Percentiles rank a stretch among this genome's conserved stretches.
These are phyloP conservation scores for Rissa tridactyla DNA, from an alignment of 2,113 vertebrate species.

Conservation along the genomic window DNA sequence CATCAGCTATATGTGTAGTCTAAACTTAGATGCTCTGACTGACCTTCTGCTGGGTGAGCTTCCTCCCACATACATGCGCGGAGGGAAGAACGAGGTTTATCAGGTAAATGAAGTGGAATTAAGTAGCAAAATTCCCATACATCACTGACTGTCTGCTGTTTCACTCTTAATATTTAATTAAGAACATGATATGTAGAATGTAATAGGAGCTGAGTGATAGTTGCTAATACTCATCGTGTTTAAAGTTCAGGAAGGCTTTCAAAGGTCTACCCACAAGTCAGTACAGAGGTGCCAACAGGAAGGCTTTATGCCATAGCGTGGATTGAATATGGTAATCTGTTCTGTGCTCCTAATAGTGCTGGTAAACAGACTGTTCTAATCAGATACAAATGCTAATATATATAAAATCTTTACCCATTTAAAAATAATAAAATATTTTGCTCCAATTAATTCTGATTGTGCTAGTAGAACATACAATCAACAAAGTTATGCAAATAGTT, in stretches of 20 bases:
- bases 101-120: not conserved
- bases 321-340: slow-evolving; percentile 14
- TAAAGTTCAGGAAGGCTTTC: not conserved
- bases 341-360: slow-evolving; percentile 11
- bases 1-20: fast-evolving
- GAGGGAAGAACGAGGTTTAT: not conserved
- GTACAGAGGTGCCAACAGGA: not conserved
- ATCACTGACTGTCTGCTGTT: not conserved
- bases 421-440: slow-evolving; percentile 73
- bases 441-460: slow-evolving; percentile 73
- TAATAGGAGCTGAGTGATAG: not conserved
- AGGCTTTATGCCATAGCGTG: not conserved
- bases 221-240: not conserved
- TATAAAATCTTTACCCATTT: slow-evolving; percentile 71
- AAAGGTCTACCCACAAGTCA: not conserved
- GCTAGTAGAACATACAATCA: slow-evolving; percentile 69
- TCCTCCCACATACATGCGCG: fast-evolving
- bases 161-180: not conserved
- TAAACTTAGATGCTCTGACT: not conserved
- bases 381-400: slow-evolving; percentile 59
- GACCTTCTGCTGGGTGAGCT: not conserved
- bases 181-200: not conserved
- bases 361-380: slow-evolving; percentile 69
- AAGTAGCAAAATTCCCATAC: not conserved
- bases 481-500: slow-evolving; percentile 73